Evolutionary conservation across 2,888 invertebrate species (phyloP).

Genomic region (Cloeon dipterum): DNA sequence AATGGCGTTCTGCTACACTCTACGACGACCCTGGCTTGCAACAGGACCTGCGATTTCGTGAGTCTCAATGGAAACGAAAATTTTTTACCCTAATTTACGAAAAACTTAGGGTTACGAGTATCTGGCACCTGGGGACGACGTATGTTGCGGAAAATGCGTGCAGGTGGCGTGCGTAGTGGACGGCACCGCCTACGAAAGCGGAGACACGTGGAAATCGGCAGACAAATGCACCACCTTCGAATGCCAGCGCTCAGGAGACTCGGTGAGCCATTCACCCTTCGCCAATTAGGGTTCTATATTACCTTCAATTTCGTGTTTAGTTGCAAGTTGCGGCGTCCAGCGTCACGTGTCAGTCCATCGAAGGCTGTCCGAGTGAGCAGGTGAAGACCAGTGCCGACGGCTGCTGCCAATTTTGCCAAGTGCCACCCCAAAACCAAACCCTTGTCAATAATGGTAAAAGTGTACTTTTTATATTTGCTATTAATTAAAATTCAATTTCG

Average conservation of each 20-base stretch:
- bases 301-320: too few relatives aligned
- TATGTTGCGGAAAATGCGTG: conserved; percentile 11
- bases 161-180: conserved; percentile 10
- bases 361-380: conserved; percentile 29
- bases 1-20: conserved; percentile 9
- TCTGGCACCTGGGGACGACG: conserved; percentile 6
- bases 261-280: too few relatives aligned
- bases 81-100: neutral
- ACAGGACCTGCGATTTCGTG: conserved; percentile 6
- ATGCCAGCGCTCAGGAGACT: conserved; percentile 9
- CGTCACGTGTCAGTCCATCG: conserved; percentile 36
- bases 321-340: conserved; percentile 27
- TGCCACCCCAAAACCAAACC: neutral
- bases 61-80: too few relatives aligned
- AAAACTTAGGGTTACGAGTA: conserved; percentile 6
- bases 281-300: too few relatives aligned
- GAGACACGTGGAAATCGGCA: conserved; percentile 5
- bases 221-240: conserved; percentile 5
- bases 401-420: neutral
- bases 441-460: neutral
- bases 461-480: neutral
- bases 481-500: too few relatives aligned
- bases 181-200: conserved; percentile 7
- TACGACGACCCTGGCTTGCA: conserved; percentile 12
- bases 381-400: conserved; percentile 15